Evolutionary conservation across 37 sponge, comb jelly and placozoan genomes (phyloP).

Genomic region (Dysidea cf. avara): DNA sequence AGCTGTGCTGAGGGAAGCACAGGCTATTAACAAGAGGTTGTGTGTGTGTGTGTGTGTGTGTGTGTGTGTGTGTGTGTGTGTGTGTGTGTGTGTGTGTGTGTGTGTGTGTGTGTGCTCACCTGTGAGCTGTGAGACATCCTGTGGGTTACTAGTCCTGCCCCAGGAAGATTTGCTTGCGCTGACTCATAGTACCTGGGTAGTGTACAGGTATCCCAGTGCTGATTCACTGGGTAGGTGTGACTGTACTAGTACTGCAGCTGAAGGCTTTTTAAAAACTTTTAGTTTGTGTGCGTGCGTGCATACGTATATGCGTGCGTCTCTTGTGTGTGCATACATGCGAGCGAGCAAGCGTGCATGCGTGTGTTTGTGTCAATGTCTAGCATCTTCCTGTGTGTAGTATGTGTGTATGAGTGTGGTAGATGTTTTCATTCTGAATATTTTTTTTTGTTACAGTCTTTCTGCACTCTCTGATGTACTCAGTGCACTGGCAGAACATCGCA

Average conservation of each 20-base stretch:
- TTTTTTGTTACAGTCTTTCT: slow-evolving; percentile 14
- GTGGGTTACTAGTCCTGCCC: too few species aligned
- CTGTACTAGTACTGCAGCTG: too few species aligned
- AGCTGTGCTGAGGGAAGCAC: slow-evolving; percentile 42
- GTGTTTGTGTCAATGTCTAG: slow-evolving; percentile 22
- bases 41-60: background rate
- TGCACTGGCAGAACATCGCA: slow-evolving; percentile 47
- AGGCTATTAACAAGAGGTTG: slow-evolving; percentile 50
- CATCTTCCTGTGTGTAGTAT: slow-evolving; percentile 25
- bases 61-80: slow-evolving; percentile 11
- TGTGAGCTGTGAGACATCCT: too few species aligned
- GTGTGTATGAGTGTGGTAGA: slow-evolving; percentile 2
- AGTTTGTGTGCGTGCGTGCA: slow-evolving; percentile 2
- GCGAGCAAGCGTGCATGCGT: slow-evolving; percentile 16
- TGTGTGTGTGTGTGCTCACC: slow-evolving; percentile 11
- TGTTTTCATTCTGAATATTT: background rate
- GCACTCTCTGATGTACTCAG: slow-evolving; percentile 62
- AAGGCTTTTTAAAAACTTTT: too few species aligned
- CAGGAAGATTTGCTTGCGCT: too few species aligned
- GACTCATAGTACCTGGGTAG: background rate
- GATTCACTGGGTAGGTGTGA: too few species aligned
- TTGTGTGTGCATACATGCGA: slow-evolving; percentile 17
- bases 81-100: slow-evolving; percentile 3
- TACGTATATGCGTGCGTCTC: background rate
- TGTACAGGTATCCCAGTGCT: too few species aligned